Conservation (phyloP, 2,888 invertebrate genomes). For the Sepiola atlantica region DNA sequence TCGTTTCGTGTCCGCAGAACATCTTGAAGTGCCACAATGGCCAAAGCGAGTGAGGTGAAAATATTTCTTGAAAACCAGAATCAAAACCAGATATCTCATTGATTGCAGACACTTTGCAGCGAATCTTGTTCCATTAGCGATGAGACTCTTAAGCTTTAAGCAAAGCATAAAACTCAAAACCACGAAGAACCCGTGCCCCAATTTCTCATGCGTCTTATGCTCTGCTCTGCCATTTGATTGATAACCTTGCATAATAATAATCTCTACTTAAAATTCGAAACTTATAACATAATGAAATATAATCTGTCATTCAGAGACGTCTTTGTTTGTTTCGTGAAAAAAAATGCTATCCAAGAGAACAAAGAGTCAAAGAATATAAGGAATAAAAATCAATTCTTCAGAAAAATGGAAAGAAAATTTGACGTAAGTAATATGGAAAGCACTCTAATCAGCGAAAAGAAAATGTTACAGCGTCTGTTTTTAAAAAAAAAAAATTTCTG, state of each 20-base stretch:
- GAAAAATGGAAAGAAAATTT: neutral
- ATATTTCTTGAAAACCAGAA: too few relatives aligned
- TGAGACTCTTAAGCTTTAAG: neutral
- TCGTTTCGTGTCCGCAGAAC: too few relatives aligned
- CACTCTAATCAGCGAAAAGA: neutral
- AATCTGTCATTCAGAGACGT: neutral
- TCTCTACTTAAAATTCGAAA: neutral
- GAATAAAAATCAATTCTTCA: neutral
- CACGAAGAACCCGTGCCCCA: neutral
- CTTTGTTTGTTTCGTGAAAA: neutral
- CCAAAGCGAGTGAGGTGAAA: too few relatives aligned
- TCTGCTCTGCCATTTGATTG: neutral
- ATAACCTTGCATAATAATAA: neutral
- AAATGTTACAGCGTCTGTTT: neutral
- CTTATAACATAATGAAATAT: neutral
- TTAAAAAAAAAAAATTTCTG: too few relatives aligned
- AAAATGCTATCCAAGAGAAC: neutral
- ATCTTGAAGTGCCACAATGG: too few relatives aligned
- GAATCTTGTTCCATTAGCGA: too few relatives aligned
- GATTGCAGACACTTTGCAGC: too few relatives aligned
- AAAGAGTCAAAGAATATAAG: slow-evolving; percentile 6
- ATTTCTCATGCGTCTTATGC: neutral
- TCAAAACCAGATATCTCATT: too few relatives aligned
- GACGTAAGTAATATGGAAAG: neutral
- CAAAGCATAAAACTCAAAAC: neutral